Percentiles rank a stretch among this genome's conserved stretches.
Conservation (phyloP, 2,888 invertebrate genomes). For the Caenorhabditis sinica region DNA sequence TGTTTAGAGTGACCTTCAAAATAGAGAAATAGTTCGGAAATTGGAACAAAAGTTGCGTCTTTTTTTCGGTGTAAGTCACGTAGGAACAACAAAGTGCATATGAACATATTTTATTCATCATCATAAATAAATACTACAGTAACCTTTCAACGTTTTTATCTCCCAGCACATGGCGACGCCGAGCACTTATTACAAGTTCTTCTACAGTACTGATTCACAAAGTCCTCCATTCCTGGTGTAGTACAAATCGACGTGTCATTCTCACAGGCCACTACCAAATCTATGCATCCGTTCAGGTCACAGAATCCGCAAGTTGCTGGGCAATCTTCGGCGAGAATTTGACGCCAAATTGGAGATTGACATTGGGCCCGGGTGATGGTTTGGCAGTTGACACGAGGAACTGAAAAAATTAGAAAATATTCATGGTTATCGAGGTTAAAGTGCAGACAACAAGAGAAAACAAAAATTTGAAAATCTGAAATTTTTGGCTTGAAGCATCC, state of each 20-base stretch:
- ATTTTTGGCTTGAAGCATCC: not conserved
- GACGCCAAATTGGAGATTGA: slow-evolving; percentile 52
- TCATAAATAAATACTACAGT: not conserved
- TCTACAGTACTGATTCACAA: slow-evolving; percentile 43
- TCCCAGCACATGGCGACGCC: not conserved
- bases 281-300: slow-evolving; percentile 38
- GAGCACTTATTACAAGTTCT: slow-evolving; percentile 25
- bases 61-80: no score
- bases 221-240: slow-evolving; percentile 36
- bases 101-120: no score
- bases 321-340: slow-evolving; percentile 59
- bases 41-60: no score
- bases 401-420: slow-evolving; percentile 2
- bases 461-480: not conserved
- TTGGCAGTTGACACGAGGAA: slow-evolving; percentile 41
- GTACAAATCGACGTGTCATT: slow-evolving; percentile 37
- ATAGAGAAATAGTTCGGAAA: no score
- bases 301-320: slow-evolving; percentile 61
- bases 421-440: no score
- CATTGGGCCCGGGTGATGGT: slow-evolving; percentile 50
- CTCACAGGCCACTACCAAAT: slow-evolving; percentile 22
- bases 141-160: not conserved
- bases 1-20: no score
- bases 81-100: no score
- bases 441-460: no score